A percentile compares a stretch with the other conserved stretches of the same genome.
Evolutionary conservation across 2,888 invertebrate species (phyloP).

Genomic region (Matsumyia berberina): DNA sequence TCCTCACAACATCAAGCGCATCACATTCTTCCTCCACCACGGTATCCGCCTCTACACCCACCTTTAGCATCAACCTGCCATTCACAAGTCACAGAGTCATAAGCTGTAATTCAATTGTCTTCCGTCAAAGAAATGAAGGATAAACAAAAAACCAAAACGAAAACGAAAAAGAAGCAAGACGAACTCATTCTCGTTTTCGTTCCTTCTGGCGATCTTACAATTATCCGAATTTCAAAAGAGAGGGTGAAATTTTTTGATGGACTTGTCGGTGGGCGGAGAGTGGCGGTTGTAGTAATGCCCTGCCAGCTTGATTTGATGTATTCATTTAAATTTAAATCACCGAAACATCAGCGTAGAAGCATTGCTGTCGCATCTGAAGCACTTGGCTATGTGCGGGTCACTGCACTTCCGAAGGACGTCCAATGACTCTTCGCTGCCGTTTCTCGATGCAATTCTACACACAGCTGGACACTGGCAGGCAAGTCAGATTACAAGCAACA

Average conservation of each 20-base stretch:
- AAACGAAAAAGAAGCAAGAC: not conserved
- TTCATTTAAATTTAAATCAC: conserved; percentile 75
- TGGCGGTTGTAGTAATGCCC: conserved; percentile 26
- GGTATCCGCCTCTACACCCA: conserved; percentile 14
- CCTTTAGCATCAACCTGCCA: conserved; percentile 5
- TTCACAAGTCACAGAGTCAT: conserved; percentile 47
- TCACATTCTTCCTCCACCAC: not conserved
- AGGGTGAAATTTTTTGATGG: conserved; percentile 23
- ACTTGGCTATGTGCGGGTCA: conserved; percentile 62
- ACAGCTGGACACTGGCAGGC: conserved; percentile 66
- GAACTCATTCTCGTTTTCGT: conserved; percentile 9
- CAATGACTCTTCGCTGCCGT: conserved; percentile 57
- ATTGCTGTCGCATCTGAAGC: conserved; percentile 47
- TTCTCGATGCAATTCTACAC: conserved; percentile 61
- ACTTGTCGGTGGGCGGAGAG: not conserved
- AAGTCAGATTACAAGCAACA: conserved; percentile 39
- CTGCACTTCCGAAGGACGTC: conserved; percentile 74
- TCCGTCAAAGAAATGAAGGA: conserved; percentile 15
- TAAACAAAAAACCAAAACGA: conserved; percentile 22
- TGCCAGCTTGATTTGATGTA: conserved; percentile 70
- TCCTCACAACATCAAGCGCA: not conserved
- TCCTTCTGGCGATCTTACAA: conserved; percentile 59
- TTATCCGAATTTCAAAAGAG: conserved; percentile 55
- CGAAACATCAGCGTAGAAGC: conserved; percentile 64
- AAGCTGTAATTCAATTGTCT: conserved; percentile 56